Base-by-base conservation (phyloP, 2,888 invertebrate genomes). In the Actias luna region DNA sequence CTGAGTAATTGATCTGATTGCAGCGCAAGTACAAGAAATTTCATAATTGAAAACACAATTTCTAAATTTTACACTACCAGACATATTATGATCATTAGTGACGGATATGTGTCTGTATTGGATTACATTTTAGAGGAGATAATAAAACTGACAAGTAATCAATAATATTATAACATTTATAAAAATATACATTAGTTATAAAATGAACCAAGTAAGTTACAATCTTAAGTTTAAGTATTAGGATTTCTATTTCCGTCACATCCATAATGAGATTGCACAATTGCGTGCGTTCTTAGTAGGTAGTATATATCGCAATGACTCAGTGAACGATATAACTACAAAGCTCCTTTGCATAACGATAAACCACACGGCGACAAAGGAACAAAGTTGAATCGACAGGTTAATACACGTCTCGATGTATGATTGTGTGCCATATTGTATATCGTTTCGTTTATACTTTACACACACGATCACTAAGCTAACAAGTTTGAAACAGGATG, bases 311-410 rank as follows among this genome's bases (percentile, higher is more conserved):
- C 70, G 67, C 69, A 73, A 80, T 85, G 84, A 83, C 68, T 85
- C 83, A 84, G 75, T 75, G 76, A 50, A 50, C 46, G 46, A 78
- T 83, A 86, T 80, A 71, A 66, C 72, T 75, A 82, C 83, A 84
- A 76, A 80, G 79, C 82, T 83, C 76, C 80, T 85, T 83, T 84
- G 79, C 84, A 81, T 80, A 83, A 70, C 79, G 82, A 87, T 88
- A 87, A 84, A 82, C 79, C 79, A 73, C 67, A 66, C 68, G 63
- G 70, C 79, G 80, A 87, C 88, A 87, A 87, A 83, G 83, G 82
- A 82, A 83, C 82, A 78, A 80, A 82, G 78, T 83, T 82, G 84
- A 79, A 85, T 85, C 84, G 88, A 89, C 89, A 88, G 83, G 89
- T 89, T 87, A 78, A 79, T 84, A 88, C 89, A 84, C 78, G 89